phyloP scores from a whole-genome alignment of 1,140 invertebrate species.

The Drosophila guanche region DNA sequence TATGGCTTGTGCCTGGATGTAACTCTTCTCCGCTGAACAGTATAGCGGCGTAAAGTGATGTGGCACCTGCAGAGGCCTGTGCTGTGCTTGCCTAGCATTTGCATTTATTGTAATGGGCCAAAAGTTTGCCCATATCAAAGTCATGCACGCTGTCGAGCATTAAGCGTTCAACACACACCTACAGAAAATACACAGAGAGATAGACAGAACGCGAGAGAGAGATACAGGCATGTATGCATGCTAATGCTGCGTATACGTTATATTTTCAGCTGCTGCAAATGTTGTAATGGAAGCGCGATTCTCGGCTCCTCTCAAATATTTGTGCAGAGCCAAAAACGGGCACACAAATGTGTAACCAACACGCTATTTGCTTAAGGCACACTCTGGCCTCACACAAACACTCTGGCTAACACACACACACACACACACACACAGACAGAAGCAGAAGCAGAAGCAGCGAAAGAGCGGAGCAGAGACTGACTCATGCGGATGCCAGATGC shows the following conservation, averaged over 20 bases:
- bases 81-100: constrained; percentile 56
- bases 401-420: constrained; percentile 9
- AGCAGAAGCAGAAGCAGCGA: neutral
- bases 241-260: constrained; percentile 77
- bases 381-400: constrained; percentile 29
- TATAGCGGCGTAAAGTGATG: neutral
- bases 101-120: constrained; percentile 73
- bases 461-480: no score
- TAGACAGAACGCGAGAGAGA: constrained; percentile 17
- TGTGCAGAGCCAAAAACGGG: constrained; percentile 71
- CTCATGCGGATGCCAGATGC: constrained; percentile 48
- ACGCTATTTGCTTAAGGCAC: constrained; percentile 78
- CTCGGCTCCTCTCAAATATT: constrained; percentile 68
- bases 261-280: constrained; percentile 74
- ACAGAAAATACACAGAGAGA: constrained; percentile 4
- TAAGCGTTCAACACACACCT: constrained; percentile 49
- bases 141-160: constrained; percentile 72
- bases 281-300: constrained; percentile 63
- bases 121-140: constrained; percentile 72
- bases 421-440: neutral
- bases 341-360: constrained; percentile 81
- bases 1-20: constrained; percentile 31
- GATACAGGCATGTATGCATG: constrained; percentile 63
- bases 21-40: constrained; percentile 5
- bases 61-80: constrained; percentile 1